Conservation (phyloP, 2,113 vertebrate species). For the Tetrao urogallus region DNA sequence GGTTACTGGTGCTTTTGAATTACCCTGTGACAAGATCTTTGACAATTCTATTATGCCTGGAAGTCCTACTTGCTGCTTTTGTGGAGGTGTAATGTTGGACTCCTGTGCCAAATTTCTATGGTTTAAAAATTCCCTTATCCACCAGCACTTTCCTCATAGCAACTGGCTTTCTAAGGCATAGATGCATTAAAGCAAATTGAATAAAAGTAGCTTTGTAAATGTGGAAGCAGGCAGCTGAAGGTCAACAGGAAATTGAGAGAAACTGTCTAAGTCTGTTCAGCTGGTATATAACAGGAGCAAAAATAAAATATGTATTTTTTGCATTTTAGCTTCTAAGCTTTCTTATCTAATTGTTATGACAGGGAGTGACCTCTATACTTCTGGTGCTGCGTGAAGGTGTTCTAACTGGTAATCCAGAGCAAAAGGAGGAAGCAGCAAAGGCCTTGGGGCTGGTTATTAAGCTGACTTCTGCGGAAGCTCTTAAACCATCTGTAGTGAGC, state of each 20-base stretch:
- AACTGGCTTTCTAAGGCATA: constrained; percentile 40
- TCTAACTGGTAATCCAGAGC: constrained; percentile 93
- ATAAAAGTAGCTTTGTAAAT: constrained; percentile 35
- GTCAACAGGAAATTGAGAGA: constrained; percentile 38
- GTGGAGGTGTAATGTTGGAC: constrained; percentile 32
- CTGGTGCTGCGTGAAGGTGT: constrained; percentile 95
- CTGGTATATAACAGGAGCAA: not conserved
- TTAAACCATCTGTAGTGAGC: constrained; percentile 94
- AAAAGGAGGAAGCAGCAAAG: constrained; percentile 97
- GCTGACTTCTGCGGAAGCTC: constrained; percentile 93
- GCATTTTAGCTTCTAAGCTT: constrained; percentile 28
- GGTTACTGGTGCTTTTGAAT: not conserved
- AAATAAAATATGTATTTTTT: not conserved
- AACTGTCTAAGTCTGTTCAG: constrained; percentile 4
- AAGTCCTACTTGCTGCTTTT: constrained; percentile 5
- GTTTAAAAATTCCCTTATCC: constrained; percentile 57
- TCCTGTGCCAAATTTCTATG: constrained; percentile 42
- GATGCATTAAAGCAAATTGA: constrained; percentile 58
- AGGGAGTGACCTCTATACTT: constrained; percentile 97
- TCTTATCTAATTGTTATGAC: not conserved
- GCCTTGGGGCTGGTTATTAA: constrained; percentile 93
- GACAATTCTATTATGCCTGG: not conserved
- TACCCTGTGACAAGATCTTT: not conserved
- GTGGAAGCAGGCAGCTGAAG: constrained; percentile 52
- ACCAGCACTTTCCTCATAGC: constrained; percentile 57